These are phyloP conservation scores for Marmota monax DNA, from an alignment of 2,113 vertebrate genomes.

Conservation along the genomic window DNA sequence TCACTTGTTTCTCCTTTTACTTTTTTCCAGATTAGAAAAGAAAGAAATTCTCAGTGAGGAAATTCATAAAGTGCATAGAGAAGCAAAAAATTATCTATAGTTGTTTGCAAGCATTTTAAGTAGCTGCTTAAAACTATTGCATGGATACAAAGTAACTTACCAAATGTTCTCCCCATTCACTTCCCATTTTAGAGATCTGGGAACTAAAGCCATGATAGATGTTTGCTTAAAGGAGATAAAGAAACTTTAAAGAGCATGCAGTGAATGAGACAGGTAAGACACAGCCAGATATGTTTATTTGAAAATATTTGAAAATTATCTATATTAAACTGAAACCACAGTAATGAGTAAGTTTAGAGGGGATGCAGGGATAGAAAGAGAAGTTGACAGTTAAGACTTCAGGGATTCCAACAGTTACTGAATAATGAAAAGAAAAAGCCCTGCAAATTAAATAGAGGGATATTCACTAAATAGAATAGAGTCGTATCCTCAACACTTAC, in stretches of 20 bases:
- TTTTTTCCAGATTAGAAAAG: conserved; percentile 40
- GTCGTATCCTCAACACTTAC: neutral
- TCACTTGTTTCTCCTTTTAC: neutral
- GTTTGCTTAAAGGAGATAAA: conserved; percentile 14
- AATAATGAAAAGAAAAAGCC: neutral
- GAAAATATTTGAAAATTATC: conserved; percentile 6
- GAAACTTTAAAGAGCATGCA: neutral
- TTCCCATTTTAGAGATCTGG: neutral
- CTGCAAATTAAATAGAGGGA: neutral
- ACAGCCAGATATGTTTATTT: neutral
- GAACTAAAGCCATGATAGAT: neutral
- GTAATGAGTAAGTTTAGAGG: neutral
- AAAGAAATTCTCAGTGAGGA: neutral
- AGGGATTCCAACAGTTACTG: neutral
- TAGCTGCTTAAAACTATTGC: neutral
- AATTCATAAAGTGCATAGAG: neutral
- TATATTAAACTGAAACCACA: neutral
- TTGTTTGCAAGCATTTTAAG: conserved; percentile 23
- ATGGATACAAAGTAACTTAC: neutral
- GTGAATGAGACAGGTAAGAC: neutral
- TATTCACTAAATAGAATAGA: neutral
- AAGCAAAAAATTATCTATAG: neutral
- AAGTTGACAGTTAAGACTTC: neutral
- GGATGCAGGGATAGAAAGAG: neutral
- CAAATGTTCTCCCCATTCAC: neutral